A percentile compares a stretch with the other conserved stretches of the same genome.
Conservation (phyloP, 2,797 vertebrate genomes). For the Pipistrellus nathusii region DNA sequence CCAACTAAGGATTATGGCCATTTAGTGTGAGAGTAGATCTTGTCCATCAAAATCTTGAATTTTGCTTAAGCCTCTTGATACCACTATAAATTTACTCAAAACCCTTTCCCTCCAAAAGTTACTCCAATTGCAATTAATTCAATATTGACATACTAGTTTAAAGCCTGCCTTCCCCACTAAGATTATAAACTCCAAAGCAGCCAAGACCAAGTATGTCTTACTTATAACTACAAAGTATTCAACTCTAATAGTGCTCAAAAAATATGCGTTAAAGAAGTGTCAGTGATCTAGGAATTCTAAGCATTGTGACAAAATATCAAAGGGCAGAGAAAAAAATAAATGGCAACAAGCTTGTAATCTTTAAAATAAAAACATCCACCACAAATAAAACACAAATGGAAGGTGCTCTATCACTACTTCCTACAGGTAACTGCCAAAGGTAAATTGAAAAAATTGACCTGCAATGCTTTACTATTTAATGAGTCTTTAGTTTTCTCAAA, state of each 20-base stretch:
- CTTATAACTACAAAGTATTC: conserved; percentile 47
- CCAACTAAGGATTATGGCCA: not conserved
- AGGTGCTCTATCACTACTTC: conserved; percentile 28
- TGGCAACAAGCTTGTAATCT: conserved; percentile 28
- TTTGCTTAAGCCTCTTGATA: conserved; percentile 46
- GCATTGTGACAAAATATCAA: conserved; percentile 3
- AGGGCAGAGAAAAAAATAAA: conserved; percentile 11
- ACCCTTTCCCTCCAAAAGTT: conserved; percentile 53
- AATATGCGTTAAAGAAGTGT: conserved; percentile 37
- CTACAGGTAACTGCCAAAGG: not conserved
- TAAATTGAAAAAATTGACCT: conserved; percentile 38
- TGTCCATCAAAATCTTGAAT: conserved; percentile 37
- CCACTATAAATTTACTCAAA: conserved; percentile 55
- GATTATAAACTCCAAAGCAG: conserved; percentile 54
- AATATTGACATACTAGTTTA: conserved; percentile 31
- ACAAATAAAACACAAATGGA: conserved; percentile 47
- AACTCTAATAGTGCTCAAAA: conserved; percentile 27
- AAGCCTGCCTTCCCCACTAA: conserved; percentile 12
- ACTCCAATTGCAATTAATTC: conserved; percentile 55
- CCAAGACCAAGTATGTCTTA: conserved; percentile 40
- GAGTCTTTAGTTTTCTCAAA: conserved; percentile 53
- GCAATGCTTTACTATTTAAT: conserved; percentile 44
- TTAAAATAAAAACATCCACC: conserved; percentile 46
- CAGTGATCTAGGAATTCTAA: conserved; percentile 41
- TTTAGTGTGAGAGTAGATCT: not conserved